Base-by-base conservation (phyloP, 2,888 invertebrate species). In the Auanema sp. region DNA sequence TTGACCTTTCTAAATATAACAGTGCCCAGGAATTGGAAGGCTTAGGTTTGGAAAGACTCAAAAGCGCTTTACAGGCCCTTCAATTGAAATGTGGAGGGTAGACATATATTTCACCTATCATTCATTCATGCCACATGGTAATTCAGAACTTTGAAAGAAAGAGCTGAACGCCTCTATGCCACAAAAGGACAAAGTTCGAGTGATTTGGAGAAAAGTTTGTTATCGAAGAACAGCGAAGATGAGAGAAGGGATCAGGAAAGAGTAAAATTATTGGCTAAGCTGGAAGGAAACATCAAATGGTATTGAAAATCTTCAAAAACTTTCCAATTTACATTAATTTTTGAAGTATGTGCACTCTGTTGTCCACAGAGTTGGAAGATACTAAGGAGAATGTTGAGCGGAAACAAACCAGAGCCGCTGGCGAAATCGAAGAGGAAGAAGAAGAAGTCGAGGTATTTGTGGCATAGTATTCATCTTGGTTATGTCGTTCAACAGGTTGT, bases 301-400 rank as follows among this genome's bases (percentile, higher is more conserved):
- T 69, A 25, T 1, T n/a, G 16, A 40, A 40, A 18, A 8, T 42
- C 40, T 55, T 21, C 52, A 6, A 5, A 52, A 23, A 12, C 2
- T 41, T 40, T 52, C 43, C 43, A 43, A 43, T 8, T 18, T 52
- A 21, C 8, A 43, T 43, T 12, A 16, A 18, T 57, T 41, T 41
- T 65, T 75, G 71, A 40, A 76, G 76, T 5, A 49, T 81, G 21
- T 69, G 76, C 18, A 75, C 77, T 16, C 59, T 81, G 54, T 52
- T 82, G 21, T 52, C 83, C 40, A 89, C 91, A 67, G 93, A 96
- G 77, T 88, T 97, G 51, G 88, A 89, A 3, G 90, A 93, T 0
- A 97, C 97, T 0, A 92, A 93, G 80, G 98, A 99, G 86, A 98
- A 99, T 85, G 97, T 98, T 3, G 96, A 97, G 81, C 89, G 98